These are phyloP conservation scores for Brachycybe producta DNA, from an alignment of 2,888 invertebrate genomes.

Conservation along the genomic window DNA sequence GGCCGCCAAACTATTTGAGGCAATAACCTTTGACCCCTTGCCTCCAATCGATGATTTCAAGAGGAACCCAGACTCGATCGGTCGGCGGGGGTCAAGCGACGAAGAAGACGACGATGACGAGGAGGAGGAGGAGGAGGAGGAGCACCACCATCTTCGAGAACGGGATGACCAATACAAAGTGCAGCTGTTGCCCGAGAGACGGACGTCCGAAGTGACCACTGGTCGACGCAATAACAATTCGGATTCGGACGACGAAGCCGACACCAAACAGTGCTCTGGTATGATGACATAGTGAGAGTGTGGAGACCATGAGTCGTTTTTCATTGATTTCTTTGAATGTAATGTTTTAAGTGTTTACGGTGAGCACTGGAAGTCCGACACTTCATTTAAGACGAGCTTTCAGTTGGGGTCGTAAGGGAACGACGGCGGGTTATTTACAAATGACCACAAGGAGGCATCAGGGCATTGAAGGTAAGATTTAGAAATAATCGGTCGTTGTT, in stretches of 20 bases:
- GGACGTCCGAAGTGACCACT: background rate
- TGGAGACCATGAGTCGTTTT: background rate
- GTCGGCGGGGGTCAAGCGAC: background rate
- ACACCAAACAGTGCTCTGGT: background rate
- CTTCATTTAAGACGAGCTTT: slow-evolving; percentile 18
- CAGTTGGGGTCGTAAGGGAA: slow-evolving; percentile 19
- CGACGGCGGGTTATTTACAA: too few species aligned
- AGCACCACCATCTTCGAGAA: background rate
- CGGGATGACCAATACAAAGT: background rate
- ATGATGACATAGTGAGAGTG: background rate
- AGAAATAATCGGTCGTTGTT: too few species aligned
- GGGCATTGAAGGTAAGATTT: too few species aligned
- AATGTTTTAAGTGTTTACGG: slow-evolving; percentile 14
- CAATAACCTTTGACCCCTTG: slow-evolving; percentile 1
- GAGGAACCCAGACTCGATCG: background rate
- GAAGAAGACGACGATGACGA: slow-evolving; percentile 3
- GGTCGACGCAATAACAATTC: background rate
- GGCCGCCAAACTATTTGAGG: background rate
- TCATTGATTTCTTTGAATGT: background rate
- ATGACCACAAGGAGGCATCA: too few species aligned
- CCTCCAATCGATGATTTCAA: background rate
- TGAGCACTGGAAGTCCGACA: slow-evolving; percentile 12
- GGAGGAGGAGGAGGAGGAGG: background rate
- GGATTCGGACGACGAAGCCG: slow-evolving; percentile 1
- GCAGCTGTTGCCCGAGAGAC: background rate